Percentiles rank a stretch among this genome's conserved stretches.
Evolutionary conservation across 2,888 invertebrate species (phyloP).

Genomic region (Stenotaenia linearis): DNA sequence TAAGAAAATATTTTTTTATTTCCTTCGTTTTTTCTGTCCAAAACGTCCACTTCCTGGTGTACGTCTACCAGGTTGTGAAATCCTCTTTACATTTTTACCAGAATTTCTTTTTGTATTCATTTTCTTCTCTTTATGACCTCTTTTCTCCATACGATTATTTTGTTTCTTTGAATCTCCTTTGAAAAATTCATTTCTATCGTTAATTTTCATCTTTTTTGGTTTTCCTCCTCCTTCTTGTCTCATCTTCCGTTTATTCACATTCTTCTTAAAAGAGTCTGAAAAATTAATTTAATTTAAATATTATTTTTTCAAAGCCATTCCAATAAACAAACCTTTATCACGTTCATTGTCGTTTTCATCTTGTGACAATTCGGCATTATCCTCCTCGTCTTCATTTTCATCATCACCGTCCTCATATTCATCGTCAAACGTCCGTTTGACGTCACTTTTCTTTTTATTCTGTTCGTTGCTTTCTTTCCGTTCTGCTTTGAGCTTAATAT

Average conservation of each 20-base stretch:
- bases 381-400: background rate
- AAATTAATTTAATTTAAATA: background rate
- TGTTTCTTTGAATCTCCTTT: no score
- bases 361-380: background rate
- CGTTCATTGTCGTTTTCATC: background rate
- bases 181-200: background rate
- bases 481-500: slow-evolving; percentile 61
- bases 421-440: background rate
- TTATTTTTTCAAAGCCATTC: background rate
- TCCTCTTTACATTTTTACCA: background rate
- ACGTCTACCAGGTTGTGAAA: background rate
- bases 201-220: background rate
- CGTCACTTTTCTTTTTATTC: slow-evolving; percentile 38
- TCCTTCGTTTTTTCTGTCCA: background rate
- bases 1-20: background rate
- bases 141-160: no score
- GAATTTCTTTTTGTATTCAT: background rate
- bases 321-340: no score
- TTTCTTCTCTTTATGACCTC: background rate
- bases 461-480: slow-evolving; percentile 53
- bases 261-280: background rate
- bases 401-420: background rate
- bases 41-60: background rate
- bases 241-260: background rate
- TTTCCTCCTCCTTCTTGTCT: background rate